phyloP scores from a whole-genome alignment of 2,888 invertebrate genomes.

The Hydriomena furcata region DNA sequence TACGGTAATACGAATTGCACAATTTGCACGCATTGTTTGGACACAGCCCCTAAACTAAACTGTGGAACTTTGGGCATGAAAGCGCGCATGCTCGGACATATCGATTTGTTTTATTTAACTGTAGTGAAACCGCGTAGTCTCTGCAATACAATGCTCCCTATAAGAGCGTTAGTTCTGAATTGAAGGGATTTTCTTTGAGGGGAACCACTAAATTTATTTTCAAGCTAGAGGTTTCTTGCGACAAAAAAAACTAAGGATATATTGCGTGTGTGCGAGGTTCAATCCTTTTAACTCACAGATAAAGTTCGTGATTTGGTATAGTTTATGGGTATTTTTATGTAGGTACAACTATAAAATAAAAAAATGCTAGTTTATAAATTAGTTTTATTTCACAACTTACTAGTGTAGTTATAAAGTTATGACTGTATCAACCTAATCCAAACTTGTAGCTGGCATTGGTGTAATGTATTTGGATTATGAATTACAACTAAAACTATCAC shows the following conservation, averaged over 20 bases:
- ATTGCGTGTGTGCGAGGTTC: too few relatives aligned
- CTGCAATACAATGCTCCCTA: too few relatives aligned
- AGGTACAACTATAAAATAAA: neutral
- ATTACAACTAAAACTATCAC: conserved; percentile 70
- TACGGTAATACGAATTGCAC: conserved; percentile 45
- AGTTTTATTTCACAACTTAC: conserved; percentile 81
- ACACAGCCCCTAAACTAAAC: conserved; percentile 38
- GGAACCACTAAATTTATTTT: too few relatives aligned
- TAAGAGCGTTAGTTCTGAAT: too few relatives aligned
- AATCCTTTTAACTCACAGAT: too few relatives aligned
- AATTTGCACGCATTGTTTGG: conserved; percentile 59
- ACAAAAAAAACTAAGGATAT: too few relatives aligned
- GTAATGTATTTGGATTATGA: conserved; percentile 73
- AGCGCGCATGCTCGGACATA: conserved; percentile 68
- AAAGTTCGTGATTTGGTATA: too few relatives aligned
- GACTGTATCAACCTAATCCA: conserved; percentile 78
- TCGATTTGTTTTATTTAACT: conserved; percentile 59
- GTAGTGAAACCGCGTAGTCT: conserved; percentile 53
- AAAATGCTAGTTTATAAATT: conserved; percentile 62
- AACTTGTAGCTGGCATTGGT: conserved; percentile 82
- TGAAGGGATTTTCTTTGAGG: too few relatives aligned
- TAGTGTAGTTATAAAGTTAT: conserved; percentile 76
- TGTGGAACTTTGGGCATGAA: conserved; percentile 29
- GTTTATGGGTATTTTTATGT: too few relatives aligned
- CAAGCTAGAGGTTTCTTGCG: too few relatives aligned